Percentiles rank a stretch among this genome's conserved stretches.
phyloP scores from a whole-genome alignment of 1,140 invertebrate species.

The Drosophila littoralis region DNA sequence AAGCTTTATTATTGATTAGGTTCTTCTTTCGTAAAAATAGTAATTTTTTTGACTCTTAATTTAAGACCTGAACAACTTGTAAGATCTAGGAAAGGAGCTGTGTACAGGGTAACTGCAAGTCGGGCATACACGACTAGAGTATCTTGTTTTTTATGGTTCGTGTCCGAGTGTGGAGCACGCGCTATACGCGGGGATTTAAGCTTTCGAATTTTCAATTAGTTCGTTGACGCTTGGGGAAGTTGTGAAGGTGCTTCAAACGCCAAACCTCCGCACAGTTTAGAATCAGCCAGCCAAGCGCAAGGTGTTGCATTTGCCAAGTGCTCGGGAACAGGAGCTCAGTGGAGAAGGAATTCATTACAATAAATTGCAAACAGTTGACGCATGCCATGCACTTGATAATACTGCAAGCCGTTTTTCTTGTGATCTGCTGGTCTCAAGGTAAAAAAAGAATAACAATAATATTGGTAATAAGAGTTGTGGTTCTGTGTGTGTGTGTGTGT shows the following conservation, averaged over 20 bases:
- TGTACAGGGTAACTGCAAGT: neutral
- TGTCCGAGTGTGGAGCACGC: slow-evolving; percentile 58
- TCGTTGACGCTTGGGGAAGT: slow-evolving; percentile 80
- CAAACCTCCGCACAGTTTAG: slow-evolving; percentile 71
- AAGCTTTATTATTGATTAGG: no score
- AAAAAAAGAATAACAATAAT: slow-evolving; percentile 15
- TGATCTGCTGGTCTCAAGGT: slow-evolving; percentile 68
- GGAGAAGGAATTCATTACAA: slow-evolving; percentile 9
- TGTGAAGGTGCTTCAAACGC: slow-evolving; percentile 71
- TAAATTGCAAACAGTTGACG: neutral
- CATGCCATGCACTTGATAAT: slow-evolving; percentile 52
- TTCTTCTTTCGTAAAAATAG: no score
- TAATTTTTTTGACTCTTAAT: no score
- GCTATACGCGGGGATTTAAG: slow-evolving; percentile 72
- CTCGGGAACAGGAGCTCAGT: slow-evolving; percentile 29
- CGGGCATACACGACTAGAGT: neutral
- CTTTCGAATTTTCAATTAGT: slow-evolving; percentile 83
- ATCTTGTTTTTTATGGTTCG: slow-evolving; percentile 18
- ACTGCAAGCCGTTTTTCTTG: slow-evolving; percentile 45
- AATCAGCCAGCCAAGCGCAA: slow-evolving; percentile 68
- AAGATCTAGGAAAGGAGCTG: neutral
- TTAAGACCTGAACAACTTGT: no score
- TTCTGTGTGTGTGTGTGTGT: no score
- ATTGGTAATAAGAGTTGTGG: neutral
- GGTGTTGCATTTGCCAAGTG: slow-evolving; percentile 55